Evolutionary conservation across 2,113 vertebrate species (phyloP).

Genomic region (Peucedramus taeniatus): DNA sequence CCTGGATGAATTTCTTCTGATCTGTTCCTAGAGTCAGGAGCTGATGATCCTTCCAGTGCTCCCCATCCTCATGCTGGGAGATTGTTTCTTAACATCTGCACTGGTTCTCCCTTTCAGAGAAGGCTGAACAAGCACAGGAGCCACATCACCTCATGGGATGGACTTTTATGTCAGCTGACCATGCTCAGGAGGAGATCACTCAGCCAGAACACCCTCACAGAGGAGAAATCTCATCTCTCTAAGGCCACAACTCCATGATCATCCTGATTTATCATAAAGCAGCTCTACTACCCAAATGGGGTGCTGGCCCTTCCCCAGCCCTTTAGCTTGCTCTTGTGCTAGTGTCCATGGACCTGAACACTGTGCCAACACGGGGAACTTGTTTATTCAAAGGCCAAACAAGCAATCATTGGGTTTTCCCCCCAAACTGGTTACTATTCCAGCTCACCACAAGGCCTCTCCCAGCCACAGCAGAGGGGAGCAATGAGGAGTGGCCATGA

Average conservation of each 20-base stretch:
- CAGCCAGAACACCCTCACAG: neutral
- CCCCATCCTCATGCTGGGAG: neutral
- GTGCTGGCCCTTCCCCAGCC: neutral
- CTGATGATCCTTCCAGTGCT: neutral
- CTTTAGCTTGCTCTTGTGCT: neutral
- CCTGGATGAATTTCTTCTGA: neutral
- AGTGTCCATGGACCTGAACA: fast-evolving
- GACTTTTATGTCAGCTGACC: neutral
- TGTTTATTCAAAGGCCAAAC: neutral
- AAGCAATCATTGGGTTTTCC: neutral
- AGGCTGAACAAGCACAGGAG: neutral
- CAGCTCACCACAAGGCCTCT: neutral
- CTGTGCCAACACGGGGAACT: neutral
- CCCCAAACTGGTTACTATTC: neutral
- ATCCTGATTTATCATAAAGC: neutral
- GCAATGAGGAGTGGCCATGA: neutral
- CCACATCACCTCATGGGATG: fast-evolving
- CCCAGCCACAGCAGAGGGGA: neutral
- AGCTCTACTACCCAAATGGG: neutral
- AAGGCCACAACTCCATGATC: neutral
- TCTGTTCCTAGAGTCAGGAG: neutral
- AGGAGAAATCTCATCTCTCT: neutral
- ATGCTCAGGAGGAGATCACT: neutral
- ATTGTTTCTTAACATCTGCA: neutral
- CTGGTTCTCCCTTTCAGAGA: neutral